Percentiles rank a stretch among this genome's conserved stretches.
phyloP scores from a whole-genome alignment of 2,113 vertebrate species.

The Laterallus jamaicensis region DNA sequence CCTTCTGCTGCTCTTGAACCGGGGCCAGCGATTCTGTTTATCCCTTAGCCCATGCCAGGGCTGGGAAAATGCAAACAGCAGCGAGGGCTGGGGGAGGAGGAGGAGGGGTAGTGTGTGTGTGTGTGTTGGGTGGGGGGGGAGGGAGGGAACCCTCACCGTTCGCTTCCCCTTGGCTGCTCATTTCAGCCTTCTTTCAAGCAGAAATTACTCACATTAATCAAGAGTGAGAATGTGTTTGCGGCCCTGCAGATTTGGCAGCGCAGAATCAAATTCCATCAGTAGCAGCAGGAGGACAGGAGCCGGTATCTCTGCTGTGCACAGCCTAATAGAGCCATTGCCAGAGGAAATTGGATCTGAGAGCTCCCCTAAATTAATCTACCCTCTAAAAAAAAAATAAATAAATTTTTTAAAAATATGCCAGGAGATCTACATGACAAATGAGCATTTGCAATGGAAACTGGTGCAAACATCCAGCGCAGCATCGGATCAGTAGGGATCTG shows the following conservation, averaged over 20 bases:
- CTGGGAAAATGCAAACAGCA: slow-evolving; percentile 46
- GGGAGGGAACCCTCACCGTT: slow-evolving; percentile 33
- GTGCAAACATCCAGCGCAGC: neutral
- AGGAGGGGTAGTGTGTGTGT: neutral
- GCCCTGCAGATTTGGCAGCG: slow-evolving; percentile 52
- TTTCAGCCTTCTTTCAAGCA: slow-evolving; percentile 66
- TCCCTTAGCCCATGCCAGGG: slow-evolving; percentile 36
- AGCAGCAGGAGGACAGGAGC: slow-evolving; percentile 34
- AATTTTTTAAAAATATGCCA: neutral
- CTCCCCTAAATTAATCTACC: slow-evolving; percentile 50
- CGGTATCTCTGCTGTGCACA: slow-evolving; percentile 31
- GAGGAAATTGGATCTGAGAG: slow-evolving; percentile 41
- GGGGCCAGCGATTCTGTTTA: slow-evolving; percentile 39
- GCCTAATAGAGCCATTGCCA: slow-evolving; percentile 37
- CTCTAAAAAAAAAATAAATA: neutral
- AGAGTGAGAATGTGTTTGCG: slow-evolving; percentile 57
- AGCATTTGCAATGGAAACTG: neutral
- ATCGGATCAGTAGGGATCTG: neutral
- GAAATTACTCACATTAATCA: slow-evolving; percentile 71
- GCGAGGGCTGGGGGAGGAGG: slow-evolving; percentile 4
- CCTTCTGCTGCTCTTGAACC: slow-evolving; percentile 64
- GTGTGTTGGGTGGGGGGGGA: too few relatives aligned
- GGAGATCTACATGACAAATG: slow-evolving; percentile 29
- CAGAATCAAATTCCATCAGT: slow-evolving; percentile 60
- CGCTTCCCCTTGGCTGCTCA: slow-evolving; percentile 66